Evolutionary conservation across 2,113 vertebrate genomes (phyloP).

Genomic region (Paratilapia polleni): DNA sequence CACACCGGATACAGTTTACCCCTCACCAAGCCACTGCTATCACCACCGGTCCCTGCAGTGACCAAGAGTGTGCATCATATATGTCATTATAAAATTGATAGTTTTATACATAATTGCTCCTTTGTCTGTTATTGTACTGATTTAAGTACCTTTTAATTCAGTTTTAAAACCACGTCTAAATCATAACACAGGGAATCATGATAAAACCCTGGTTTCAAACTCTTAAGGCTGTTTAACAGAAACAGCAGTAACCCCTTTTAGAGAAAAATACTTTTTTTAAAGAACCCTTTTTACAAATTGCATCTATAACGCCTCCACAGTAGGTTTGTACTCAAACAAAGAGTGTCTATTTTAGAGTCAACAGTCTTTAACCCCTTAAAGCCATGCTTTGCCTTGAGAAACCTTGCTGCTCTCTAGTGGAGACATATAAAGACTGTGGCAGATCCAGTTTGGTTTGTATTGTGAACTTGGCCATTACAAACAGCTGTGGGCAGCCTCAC

Average conservation of each 20-base stretch:
- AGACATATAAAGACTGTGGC: conserved; percentile 30
- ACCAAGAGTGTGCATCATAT: neutral
- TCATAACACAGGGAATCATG: neutral
- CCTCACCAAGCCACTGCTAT: neutral
- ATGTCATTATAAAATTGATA: neutral
- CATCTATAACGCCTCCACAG: neutral
- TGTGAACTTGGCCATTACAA: conserved; percentile 56
- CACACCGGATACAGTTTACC: neutral
- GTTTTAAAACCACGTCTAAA: neutral
- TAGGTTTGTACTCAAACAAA: neutral
- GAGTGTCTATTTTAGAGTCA: neutral
- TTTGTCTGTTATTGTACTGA: neutral
- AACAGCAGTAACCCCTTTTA: neutral
- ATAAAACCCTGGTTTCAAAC: too few relatives aligned
- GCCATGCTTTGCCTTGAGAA: conserved; percentile 28
- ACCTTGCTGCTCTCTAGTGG: conserved; percentile 41
- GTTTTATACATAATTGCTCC: neutral
- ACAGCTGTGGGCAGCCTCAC: conserved; percentile 57
- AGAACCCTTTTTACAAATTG: neutral
- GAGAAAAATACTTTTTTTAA: neutral
- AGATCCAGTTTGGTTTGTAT: conserved; percentile 44
- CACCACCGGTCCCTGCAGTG: neutral
- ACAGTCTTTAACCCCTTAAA: neutral
- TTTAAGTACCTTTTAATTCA: neutral
- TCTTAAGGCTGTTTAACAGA: neutral